Evolutionary conservation across 2,113 vertebrate genomes (phyloP).

Genomic region (Aphelocoma coerulescens): DNA sequence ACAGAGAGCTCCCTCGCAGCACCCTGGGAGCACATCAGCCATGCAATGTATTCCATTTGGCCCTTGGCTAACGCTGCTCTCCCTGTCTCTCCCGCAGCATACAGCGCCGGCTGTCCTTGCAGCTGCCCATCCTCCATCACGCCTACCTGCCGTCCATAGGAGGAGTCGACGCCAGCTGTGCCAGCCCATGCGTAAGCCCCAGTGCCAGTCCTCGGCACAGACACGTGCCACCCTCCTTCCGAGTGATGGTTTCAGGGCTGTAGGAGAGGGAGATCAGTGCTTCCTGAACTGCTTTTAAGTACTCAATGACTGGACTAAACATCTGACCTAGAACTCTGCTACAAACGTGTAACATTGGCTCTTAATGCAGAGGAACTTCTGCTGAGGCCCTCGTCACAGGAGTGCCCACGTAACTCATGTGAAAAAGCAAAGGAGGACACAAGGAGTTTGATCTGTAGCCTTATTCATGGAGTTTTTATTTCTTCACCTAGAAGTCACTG

Average conservation of each 20-base stretch:
- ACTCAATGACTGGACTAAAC: constrained; percentile 75
- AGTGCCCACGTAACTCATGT: constrained; percentile 51
- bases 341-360: constrained; percentile 60
- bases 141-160: constrained; percentile 98
- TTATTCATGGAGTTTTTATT: constrained; percentile 84
- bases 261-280: constrained; percentile 74
- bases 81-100: constrained; percentile 77
- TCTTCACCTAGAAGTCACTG: constrained; percentile 73
- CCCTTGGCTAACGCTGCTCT: background rate
- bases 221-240: constrained; percentile 97
- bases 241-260: constrained; percentile 99
- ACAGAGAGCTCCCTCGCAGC: background rate
- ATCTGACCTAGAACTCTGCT: constrained; percentile 69
- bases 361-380: constrained; percentile 60
- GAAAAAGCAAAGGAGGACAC: constrained; percentile 69
- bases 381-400: constrained; percentile 45
- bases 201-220: constrained; percentile 95
- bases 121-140: constrained; percentile 97
- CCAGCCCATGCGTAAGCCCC: constrained; percentile 93
- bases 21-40: background rate
- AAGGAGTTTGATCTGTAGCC: constrained; percentile 85
- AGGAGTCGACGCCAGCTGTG: constrained; percentile 96
- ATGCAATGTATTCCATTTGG: rapidly evolving
- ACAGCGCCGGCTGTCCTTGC: constrained; percentile 96
- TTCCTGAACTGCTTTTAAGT: constrained; percentile 74